Evolutionary conservation across 2,888 invertebrate species (phyloP).

Genomic region (Ormyrus labotus): DNA sequence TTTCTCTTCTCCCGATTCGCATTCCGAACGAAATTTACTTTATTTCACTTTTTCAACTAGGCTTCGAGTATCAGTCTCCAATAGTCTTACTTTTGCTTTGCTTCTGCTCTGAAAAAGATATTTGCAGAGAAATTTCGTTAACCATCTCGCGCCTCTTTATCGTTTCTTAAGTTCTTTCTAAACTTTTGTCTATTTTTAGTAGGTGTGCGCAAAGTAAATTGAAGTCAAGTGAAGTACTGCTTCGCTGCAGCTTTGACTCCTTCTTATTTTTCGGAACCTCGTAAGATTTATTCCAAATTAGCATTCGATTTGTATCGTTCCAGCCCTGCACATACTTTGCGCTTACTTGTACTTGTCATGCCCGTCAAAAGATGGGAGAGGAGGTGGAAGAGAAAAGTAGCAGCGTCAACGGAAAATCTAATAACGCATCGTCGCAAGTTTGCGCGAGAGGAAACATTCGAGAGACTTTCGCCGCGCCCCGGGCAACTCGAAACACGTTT

Average conservation of each 20-base stretch:
- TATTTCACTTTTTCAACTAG: too few species aligned
- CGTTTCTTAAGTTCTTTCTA: too few species aligned
- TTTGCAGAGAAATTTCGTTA: too few species aligned
- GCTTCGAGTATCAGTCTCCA: too few species aligned
- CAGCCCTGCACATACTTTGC: too few species aligned
- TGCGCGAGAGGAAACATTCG: not conserved
- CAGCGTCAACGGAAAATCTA: conserved; percentile 31
- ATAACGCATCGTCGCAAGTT: conserved; percentile 24
- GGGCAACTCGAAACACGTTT: conserved; percentile 23
- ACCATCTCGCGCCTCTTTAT: too few species aligned
- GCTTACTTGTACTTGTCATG: too few species aligned
- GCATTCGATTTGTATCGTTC: not conserved
- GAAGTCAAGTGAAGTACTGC: not conserved
- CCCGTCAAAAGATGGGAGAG: not conserved
- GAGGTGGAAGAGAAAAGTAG: conserved; percentile 7
- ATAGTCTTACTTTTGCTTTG: too few species aligned
- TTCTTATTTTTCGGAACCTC: conserved; percentile 2
- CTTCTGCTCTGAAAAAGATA: too few species aligned
- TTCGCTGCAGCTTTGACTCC: not conserved
- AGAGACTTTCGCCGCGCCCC: not conserved
- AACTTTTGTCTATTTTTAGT: too few species aligned
- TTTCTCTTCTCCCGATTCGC: too few species aligned
- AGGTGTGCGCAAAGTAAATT: not conserved
- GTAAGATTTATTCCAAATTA: conserved; percentile 40
- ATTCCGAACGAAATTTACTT: too few species aligned